Base-by-base conservation (phyloP, 2,888 invertebrate genomes). In the Caenorhabditis sp. region DNA sequence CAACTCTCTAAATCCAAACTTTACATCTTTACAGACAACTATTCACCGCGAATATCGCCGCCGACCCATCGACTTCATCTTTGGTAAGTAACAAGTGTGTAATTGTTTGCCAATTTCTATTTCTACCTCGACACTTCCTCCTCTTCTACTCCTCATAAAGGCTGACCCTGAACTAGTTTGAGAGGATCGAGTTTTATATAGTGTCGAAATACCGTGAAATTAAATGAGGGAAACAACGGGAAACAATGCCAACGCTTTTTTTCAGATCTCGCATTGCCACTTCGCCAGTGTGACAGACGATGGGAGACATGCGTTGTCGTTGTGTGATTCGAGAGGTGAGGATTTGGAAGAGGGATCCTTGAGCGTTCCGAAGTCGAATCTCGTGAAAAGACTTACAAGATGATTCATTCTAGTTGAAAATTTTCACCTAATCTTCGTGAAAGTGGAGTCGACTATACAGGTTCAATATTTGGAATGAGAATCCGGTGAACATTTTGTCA, bases 221-320 rank as follows among this genome's bases (percentile, higher is more conserved):
- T 35, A 49, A 44, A 26, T 24, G 41, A 19, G 12, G n/a, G 26
- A 16, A 64, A 63, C 16, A 38, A 61, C n/a, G n/a, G 28, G 14
- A 6, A 41, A 16, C 7, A 24, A 68, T 22, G 19, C 41, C 24
- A 26, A 38, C n/a, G n/a, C 26, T 26, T 8, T 58, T 31, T 63
- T 80, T 80, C 79, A 82, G 82, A 63, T 80, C 10, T 82, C 86
- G 7, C 66, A 74, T 70, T 86, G 86, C 56, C 86, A 86, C 44
- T 84, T 82, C 47, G 63, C 70, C 28, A 80, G 80, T 26, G 41
- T 73, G 24, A 70, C 75, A 19, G 64, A 75, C 6, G 79, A 76
- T 38, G 75, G 69, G 0, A 41, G 83, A 47, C 79, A 83, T 63
- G 68, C 83, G 22, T 63, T 83, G 54, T 83, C 83, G 56, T 8